A percentile compares a stretch with the other conserved stretches of the same genome.
These are phyloP conservation scores for Garrulus glandarius DNA, from an alignment of 2,797 vertebrate genomes.

Conservation along the genomic window DNA sequence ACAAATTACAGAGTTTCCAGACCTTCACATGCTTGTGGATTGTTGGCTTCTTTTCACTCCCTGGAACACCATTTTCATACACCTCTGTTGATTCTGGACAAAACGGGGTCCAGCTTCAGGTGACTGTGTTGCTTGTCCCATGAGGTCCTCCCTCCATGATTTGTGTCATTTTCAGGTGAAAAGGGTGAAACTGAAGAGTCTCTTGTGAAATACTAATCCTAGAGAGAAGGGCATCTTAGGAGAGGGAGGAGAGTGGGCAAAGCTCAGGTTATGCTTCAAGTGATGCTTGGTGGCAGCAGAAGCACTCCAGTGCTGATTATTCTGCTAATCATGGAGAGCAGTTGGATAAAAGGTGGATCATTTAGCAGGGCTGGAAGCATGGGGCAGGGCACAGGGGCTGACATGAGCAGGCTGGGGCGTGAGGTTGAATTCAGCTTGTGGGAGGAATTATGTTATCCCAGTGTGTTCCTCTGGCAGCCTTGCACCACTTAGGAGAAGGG, in stretches of 20 bases:
- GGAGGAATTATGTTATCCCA: background rate
- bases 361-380: background rate
- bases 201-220: background rate
- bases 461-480: background rate
- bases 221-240: background rate
- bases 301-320: background rate
- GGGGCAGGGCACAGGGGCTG: accelerated
- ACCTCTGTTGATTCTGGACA: background rate
- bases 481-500: accelerated
- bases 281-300: background rate
- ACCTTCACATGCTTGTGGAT: background rate
- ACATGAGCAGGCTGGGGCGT: accelerated
- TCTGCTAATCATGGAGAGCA: background rate
- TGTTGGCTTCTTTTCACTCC: background rate
- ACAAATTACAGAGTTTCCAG: conserved; percentile 1
- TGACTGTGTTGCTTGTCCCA: accelerated
- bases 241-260: background rate
- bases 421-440: background rate
- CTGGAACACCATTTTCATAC: background rate
- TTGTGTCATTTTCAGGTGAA: background rate
- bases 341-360: background rate
- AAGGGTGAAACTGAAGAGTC: background rate
- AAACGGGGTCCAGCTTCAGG: background rate
- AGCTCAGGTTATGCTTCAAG: background rate
- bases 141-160: background rate